Evolutionary conservation across 2,113 vertebrate species (phyloP).

Genomic region (Poeciliopsis retropinna): DNA sequence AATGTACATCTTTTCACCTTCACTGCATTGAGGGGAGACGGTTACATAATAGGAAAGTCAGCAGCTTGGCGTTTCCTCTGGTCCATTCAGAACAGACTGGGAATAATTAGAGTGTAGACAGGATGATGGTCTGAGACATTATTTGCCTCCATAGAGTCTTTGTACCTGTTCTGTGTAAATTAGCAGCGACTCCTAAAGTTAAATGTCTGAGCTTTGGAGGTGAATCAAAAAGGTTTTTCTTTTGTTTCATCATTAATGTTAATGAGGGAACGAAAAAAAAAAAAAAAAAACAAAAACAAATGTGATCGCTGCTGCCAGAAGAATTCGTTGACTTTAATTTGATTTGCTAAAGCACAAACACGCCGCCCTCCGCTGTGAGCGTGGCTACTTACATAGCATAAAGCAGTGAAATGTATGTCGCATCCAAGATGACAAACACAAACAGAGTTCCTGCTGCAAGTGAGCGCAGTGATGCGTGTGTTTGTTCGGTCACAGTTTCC

Average conservation of each 20-base stretch:
- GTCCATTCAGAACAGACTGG: slow-evolving; percentile 30
- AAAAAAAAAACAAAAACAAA: neutral
- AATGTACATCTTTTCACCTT: too few species aligned
- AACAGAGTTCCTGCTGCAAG: too few species aligned
- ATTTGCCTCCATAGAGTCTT: slow-evolving; percentile 31
- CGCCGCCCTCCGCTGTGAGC: neutral
- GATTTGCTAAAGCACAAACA: slow-evolving; percentile 8
- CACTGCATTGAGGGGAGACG: slow-evolving; percentile 14
- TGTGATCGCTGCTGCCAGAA: neutral
- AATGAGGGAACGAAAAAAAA: slow-evolving; percentile 5
- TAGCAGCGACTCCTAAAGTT: slow-evolving; percentile 35
- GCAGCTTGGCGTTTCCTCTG: slow-evolving; percentile 33
- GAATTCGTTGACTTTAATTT: slow-evolving; percentile 5
- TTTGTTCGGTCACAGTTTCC: too few species aligned
- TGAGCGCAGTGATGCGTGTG: too few species aligned
- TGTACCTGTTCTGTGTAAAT: slow-evolving; percentile 38
- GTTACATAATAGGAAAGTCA: slow-evolving; percentile 40
- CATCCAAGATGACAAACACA: neutral
- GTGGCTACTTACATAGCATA: neutral
- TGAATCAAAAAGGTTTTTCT: neutral
- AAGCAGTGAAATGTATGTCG: neutral
- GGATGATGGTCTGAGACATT: slow-evolving; percentile 45
- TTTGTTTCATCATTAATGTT: neutral
- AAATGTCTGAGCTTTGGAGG: slow-evolving; percentile 40
- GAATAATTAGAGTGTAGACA: slow-evolving; percentile 45